Conservation (phyloP, 1,140 invertebrate species). For the Drosophila punjabiensis region DNA sequence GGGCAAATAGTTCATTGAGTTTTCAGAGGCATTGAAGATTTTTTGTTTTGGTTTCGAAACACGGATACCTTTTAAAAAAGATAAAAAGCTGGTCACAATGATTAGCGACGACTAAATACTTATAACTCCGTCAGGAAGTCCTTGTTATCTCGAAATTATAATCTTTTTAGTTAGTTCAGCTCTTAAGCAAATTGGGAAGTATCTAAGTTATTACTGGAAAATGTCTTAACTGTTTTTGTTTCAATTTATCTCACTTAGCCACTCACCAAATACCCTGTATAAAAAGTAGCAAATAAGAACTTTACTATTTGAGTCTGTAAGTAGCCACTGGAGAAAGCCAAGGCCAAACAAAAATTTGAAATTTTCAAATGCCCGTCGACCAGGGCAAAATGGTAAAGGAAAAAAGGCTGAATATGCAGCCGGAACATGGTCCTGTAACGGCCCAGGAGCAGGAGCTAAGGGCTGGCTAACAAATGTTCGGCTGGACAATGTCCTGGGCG, state of each 20-base stretch:
- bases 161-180: neutral
- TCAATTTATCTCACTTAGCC: too few relatives aligned
- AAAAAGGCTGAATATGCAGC: slow-evolving; percentile 56
- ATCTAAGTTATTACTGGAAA: neutral
- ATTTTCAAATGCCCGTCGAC: slow-evolving; percentile 51
- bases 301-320: slow-evolving; percentile 37
- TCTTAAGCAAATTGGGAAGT: too few relatives aligned
- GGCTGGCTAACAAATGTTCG: slow-evolving; percentile 44
- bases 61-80: neutral
- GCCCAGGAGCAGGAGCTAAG: slow-evolving; percentile 18
- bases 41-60: neutral
- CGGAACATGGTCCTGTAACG: neutral
- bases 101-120: neutral
- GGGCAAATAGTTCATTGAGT: neutral
- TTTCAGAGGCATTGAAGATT: neutral
- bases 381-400: slow-evolving; percentile 32
- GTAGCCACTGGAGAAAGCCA: slow-evolving; percentile 55
- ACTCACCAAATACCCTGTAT: neutral
- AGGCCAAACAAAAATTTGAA: slow-evolving; percentile 39
- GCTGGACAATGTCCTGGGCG: slow-evolving; percentile 43
- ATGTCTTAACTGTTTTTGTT: neutral
- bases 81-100: neutral
- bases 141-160: neutral
- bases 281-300: neutral
- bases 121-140: neutral